Percentiles rank a stretch among this genome's conserved stretches.
Conservation (phyloP, 2,113 vertebrate genomes). For the Anseranas semipalmata region DNA sequence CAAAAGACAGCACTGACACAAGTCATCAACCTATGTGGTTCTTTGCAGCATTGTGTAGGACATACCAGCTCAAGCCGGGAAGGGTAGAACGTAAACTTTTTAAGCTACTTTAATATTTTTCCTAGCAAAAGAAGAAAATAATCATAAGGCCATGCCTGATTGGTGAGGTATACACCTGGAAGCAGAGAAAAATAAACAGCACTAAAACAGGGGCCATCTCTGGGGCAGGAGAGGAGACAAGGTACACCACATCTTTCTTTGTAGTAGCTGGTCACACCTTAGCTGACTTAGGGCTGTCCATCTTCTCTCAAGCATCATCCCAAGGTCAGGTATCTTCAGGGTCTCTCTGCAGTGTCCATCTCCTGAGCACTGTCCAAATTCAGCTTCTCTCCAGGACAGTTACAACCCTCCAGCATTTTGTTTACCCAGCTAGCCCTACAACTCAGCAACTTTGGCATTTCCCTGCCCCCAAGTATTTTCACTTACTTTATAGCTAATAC, state of each 20-base stretch:
- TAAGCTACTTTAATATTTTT: not conserved
- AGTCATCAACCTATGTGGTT: not conserved
- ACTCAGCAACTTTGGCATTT: not conserved
- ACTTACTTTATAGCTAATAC: not conserved
- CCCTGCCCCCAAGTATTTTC: not conserved
- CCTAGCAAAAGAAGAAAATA: not conserved
- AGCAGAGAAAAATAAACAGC: not conserved
- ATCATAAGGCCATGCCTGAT: not conserved
- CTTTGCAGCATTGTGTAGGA: not conserved
- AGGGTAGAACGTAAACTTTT: not conserved
- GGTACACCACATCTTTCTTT: not conserved
- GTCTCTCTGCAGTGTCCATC: not conserved
- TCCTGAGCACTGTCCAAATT: not conserved
- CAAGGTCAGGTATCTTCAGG: not conserved
- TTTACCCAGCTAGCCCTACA: not conserved
- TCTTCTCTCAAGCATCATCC: not conserved
- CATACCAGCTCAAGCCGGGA: not conserved
- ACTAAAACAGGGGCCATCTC: not conserved
- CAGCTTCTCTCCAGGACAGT: not conserved
- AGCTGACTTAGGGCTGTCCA: fast-evolving
- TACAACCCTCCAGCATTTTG: not conserved
- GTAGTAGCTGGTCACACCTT: not conserved
- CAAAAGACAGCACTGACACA: not conserved
- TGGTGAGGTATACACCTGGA: not conserved
- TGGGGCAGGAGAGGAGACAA: not conserved